Base-by-base conservation (phyloP, 2,113 vertebrate species). In the Gallinago jamesoni region DNA sequence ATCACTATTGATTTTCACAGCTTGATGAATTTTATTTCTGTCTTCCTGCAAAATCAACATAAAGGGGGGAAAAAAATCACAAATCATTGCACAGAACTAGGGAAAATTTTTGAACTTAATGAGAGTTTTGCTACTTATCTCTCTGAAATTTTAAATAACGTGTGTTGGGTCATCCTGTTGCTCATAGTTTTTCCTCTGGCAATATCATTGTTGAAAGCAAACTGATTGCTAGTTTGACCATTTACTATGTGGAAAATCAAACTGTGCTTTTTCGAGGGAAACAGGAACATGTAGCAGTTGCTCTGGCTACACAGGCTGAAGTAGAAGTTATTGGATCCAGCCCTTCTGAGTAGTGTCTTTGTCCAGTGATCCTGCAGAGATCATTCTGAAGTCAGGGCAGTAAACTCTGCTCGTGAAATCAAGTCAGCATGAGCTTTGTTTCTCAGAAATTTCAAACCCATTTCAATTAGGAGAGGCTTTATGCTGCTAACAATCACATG, bases 1-100 rank as follows among this genome's bases (percentile, higher is more conserved):
- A 90, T 88, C 90, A 10, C 66, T 95, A 92, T 91, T 84, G 93
- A 81, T 89, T 96, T 96, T 84, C 94, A 89, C 73, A 82, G 91
- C 76, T 91, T 84, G 76, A 84, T 88, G 50, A 77, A 77, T 92
- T 93, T 92, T 94, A 70, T 78, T 92, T 93, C 78, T 77, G 27
- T 69, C 84, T 82, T 78, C 39, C 60, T 90, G 88, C 59, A 88
- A 90, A 88, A 91, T 91, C 75, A 84, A 60, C 82, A 63, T 31
- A 68, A 93, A 77, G 18, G 31, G 37, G 19, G 7, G 12, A 17
- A 45, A 16, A 64, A 88, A 79, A 73, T 23, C 67, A 64, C 39
- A 87, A 75, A 72, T 89, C 67, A 28, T 56, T 68, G 52, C 43
- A 37, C 56, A 31, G 57, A 93, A 53, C 55, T 41, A 17, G 11